phyloP scores from a whole-genome alignment of 2,797 vertebrate genomes.

The Sebastes trivittatus region DNA sequence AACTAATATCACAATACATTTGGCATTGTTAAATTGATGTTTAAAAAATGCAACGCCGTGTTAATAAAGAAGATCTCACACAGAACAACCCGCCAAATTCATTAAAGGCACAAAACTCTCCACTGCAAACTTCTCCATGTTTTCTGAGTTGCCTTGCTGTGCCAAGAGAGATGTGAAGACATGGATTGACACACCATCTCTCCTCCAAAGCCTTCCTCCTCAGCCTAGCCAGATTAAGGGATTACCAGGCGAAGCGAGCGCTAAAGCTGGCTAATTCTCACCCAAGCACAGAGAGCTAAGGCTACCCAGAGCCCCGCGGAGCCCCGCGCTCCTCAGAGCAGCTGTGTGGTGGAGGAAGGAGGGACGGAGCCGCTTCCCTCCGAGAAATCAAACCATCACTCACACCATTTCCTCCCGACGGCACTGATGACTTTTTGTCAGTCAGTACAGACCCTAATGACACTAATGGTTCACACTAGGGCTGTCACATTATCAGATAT shows the following conservation, averaged over 20 bases:
- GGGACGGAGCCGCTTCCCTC: slow-evolving; percentile 32
- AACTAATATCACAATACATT: neutral
- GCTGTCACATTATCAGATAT: too few relatives aligned
- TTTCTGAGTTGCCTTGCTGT: slow-evolving; percentile 19
- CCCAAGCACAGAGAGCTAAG: slow-evolving; percentile 74
- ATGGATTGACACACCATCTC: slow-evolving; percentile 71
- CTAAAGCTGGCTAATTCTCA: slow-evolving; percentile 81
- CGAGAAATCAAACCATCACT: slow-evolving; percentile 45
- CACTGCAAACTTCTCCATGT: slow-evolving; percentile 47
- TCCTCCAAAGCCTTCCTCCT: slow-evolving; percentile 70
- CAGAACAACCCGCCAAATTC: slow-evolving; percentile 21
- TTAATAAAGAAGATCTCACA: neutral
- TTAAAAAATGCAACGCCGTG: neutral
- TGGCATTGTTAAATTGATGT: neutral
- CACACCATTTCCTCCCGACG: neutral
- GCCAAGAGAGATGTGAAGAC: slow-evolving; percentile 71
- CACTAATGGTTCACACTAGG: neutral
- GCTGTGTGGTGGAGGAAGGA: slow-evolving; percentile 66
- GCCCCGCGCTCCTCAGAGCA: slow-evolving; percentile 68
- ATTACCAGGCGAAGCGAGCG: slow-evolving; percentile 75
- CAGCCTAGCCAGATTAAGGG: slow-evolving; percentile 77
- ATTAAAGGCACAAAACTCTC: slow-evolving; percentile 34
- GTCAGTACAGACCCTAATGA: neutral
- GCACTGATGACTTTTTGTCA: slow-evolving; percentile 15
- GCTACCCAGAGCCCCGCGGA: slow-evolving; percentile 68